These are phyloP conservation scores for Sebastes reedi DNA, from an alignment of 2,797 vertebrate species.

Conservation along the genomic window DNA sequence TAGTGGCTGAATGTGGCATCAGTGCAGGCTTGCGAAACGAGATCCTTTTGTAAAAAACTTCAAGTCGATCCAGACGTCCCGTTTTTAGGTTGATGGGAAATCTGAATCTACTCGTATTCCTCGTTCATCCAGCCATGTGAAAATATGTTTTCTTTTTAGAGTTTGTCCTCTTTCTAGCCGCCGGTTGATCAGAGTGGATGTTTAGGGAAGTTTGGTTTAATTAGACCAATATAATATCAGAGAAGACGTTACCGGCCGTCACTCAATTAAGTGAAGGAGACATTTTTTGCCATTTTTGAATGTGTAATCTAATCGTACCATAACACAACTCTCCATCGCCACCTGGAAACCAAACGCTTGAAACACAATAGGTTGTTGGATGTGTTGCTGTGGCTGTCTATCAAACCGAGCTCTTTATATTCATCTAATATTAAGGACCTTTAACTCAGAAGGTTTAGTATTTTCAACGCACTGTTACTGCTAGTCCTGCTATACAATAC, in stretches of 20 bases:
- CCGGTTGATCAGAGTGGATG: constrained; percentile 54
- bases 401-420: constrained; percentile 73
- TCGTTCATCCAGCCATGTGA: constrained; percentile 68
- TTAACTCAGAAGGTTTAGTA: constrained; percentile 64
- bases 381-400: constrained; percentile 66
- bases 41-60: constrained; percentile 65
- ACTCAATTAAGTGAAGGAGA: constrained; percentile 53
- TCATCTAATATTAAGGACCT: constrained; percentile 75
- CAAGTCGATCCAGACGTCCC: constrained; percentile 52
- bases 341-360: constrained; percentile 70
- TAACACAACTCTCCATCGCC: constrained; percentile 51
- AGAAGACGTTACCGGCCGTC: constrained; percentile 46
- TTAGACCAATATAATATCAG: constrained; percentile 39
- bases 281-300: constrained; percentile 46
- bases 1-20: constrained; percentile 60
- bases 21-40: constrained; percentile 65
- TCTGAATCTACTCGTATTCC: constrained; percentile 50
- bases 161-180: constrained; percentile 60
- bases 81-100: constrained; percentile 47
- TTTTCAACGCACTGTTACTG: constrained; percentile 63
- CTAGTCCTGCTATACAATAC: constrained; percentile 63
- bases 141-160: constrained; percentile 45
- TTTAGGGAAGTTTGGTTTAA: constrained; percentile 53
- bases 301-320: constrained; percentile 62
- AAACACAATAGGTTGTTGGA: constrained; percentile 61